phyloP scores from a whole-genome alignment of 2,888 invertebrate species.

The Merodon equestris region DNA sequence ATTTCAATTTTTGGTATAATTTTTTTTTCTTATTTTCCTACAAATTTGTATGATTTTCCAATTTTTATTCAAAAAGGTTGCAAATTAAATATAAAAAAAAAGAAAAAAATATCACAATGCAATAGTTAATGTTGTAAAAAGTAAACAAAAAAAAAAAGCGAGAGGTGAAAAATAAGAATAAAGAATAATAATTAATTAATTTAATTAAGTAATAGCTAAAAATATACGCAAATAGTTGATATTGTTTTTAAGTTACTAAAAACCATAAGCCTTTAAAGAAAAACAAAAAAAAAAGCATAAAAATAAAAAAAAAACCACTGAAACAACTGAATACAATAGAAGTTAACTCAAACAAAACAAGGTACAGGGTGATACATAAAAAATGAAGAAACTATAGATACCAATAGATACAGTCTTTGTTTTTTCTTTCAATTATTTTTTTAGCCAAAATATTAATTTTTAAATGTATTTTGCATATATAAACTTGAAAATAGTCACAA shows the following conservation, averaged over 20 bases:
- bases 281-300: slow-evolving; percentile 23
- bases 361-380: slow-evolving; percentile 70
- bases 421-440: slow-evolving; percentile 20
- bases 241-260: slow-evolving; percentile 67
- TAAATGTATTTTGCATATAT: slow-evolving; percentile 67
- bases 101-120: slow-evolving; percentile 24
- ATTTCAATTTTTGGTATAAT: slow-evolving; percentile 33
- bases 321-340: slow-evolving; percentile 62
- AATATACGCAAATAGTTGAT: slow-evolving; percentile 69
- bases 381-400: slow-evolving; percentile 48
- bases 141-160: slow-evolving; percentile 7
- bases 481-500: slow-evolving; percentile 58
- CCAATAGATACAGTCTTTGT: slow-evolving; percentile 55
- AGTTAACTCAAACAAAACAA: slow-evolving; percentile 52
- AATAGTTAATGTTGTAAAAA: slow-evolving; percentile 66
- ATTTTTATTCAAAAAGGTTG: slow-evolving; percentile 52
- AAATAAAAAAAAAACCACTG: slow-evolving; percentile 32
- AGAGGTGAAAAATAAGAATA: too few species aligned
- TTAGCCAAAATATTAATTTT: slow-evolving; percentile 66
- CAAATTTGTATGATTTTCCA: background rate
- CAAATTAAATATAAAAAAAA: slow-evolving; percentile 39
- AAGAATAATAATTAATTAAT: slow-evolving; percentile 51
- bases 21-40: slow-evolving; percentile 8
- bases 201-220: slow-evolving; percentile 64
- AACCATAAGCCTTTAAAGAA: slow-evolving; percentile 61